Evolutionary conservation across 2,113 vertebrate genomes (phyloP).

Genomic region (Plectropomus leopardus): DNA sequence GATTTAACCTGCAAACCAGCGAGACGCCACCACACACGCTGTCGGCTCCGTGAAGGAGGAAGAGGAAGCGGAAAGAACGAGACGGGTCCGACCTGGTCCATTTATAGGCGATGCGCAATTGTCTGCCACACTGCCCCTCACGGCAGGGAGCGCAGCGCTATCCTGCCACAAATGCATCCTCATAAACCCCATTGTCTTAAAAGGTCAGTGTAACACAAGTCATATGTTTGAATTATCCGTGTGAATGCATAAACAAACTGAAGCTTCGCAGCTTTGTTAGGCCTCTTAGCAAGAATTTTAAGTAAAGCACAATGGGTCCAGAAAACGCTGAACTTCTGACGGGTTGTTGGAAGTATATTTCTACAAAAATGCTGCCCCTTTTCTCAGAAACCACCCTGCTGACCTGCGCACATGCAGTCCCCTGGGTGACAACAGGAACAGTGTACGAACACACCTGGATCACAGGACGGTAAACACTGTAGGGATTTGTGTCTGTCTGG

Average conservation of each 20-base stretch:
- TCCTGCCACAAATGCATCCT: no score
- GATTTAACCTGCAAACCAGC: no score
- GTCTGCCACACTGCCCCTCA: no score
- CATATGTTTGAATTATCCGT: conserved; percentile 21
- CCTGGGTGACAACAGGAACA: conserved; percentile 27
- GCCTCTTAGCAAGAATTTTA: conserved; percentile 12
- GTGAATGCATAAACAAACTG: not conserved
- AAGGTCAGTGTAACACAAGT: conserved; percentile 52
- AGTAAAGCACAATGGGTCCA: not conserved
- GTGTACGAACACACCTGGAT: conserved; percentile 47
- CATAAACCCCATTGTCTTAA: conserved; percentile 29
- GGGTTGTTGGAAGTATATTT: not conserved
- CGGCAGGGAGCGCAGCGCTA: no score
- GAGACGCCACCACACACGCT: no score
- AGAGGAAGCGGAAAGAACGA: no score
- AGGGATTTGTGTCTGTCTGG: conserved; percentile 39
- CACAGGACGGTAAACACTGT: conserved; percentile 4
- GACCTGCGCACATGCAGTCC: not conserved
- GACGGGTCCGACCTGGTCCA: no score
- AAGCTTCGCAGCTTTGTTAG: conserved; percentile 11
- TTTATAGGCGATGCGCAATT: no score
- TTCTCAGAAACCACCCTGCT: conserved; percentile 38
- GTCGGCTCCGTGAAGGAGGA: no score
- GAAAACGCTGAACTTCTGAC: conserved; percentile 11
- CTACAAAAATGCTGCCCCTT: conserved; percentile 1